Conservation (phyloP, 2,797 vertebrate species). For the Amblyopsis hoosieri region DNA sequence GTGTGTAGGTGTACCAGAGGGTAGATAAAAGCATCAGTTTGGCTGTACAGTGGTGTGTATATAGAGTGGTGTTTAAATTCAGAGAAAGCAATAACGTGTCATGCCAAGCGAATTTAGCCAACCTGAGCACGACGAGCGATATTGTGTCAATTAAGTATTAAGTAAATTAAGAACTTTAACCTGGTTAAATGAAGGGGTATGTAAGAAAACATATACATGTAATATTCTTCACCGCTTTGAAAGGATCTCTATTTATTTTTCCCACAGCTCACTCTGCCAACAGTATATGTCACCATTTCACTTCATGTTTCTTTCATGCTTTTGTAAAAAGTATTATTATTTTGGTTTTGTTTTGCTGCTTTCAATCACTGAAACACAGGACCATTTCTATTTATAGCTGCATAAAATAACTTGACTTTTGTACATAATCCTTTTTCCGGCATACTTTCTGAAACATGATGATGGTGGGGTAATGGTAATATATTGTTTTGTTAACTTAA, state of each 20-base stretch:
- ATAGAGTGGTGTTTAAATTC: constrained; percentile 43
- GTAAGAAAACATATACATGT: neutral
- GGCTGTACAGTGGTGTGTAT: constrained; percentile 11
- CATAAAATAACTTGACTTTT: too few relatives aligned
- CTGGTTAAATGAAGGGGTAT: too few relatives aligned
- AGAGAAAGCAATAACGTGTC: constrained; percentile 29
- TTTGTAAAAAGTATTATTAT: too few relatives aligned
- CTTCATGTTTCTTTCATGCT: constrained; percentile 3
- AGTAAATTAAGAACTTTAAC: too few relatives aligned
- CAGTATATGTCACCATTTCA: neutral
- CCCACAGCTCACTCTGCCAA: neutral
- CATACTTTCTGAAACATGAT: too few relatives aligned
- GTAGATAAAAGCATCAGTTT: constrained; percentile 53
- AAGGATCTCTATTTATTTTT: too few relatives aligned
- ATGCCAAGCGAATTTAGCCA: constrained; percentile 19
- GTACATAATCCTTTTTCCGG: too few relatives aligned
- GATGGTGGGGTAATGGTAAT: too few relatives aligned
- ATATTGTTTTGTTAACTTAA: too few relatives aligned
- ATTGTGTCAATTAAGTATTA: constrained; percentile 4
- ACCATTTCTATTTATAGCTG: too few relatives aligned
- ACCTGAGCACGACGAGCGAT: constrained; percentile 12
- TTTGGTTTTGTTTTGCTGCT: too few relatives aligned
- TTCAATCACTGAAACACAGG: too few relatives aligned
- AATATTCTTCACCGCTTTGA: neutral
- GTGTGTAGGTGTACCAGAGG: constrained; percentile 49